A percentile compares a stretch with the other conserved stretches of the same genome.
phyloP scores from a whole-genome alignment of 2,797 vertebrate species.

The Semaprochilodus insignis region DNA sequence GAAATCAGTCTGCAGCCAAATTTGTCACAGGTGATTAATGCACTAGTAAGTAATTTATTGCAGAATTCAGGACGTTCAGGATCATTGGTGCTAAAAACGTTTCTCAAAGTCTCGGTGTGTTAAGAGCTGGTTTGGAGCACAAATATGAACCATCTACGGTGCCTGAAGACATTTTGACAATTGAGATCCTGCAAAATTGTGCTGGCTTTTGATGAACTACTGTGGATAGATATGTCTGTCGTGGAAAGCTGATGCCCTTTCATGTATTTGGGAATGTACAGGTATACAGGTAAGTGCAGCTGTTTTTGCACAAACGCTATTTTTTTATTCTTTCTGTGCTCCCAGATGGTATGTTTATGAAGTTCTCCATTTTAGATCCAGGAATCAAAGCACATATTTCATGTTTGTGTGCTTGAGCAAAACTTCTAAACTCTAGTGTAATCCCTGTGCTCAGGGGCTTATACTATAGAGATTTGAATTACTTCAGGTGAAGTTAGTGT shows the following conservation, averaged over 20 bases:
- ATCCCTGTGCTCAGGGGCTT: background rate
- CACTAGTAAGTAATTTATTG: background rate
- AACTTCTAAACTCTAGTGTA: background rate
- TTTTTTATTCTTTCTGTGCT: background rate
- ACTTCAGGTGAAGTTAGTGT: background rate
- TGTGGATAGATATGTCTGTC: background rate
- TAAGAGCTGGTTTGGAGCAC: no score
- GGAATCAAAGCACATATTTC: background rate
- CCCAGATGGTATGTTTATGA: background rate
- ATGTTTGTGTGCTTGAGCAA: background rate
- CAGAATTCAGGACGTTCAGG: background rate
- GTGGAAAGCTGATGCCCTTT: background rate
- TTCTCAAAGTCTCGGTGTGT: no score
- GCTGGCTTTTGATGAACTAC: background rate
- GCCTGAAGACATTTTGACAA: no score
- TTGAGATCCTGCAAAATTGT: no score
- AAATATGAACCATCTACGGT: no score
- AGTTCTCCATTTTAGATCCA: no score
- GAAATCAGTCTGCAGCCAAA: background rate
- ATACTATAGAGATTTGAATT: slow-evolving; percentile 4
- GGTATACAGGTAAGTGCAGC: background rate
- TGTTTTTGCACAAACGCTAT: background rate
- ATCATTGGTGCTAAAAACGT: no score
- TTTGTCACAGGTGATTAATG: background rate
- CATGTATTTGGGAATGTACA: background rate